These are phyloP conservation scores for Alcis repandata DNA, from an alignment of 2,888 invertebrate genomes.

Conservation along the genomic window DNA sequence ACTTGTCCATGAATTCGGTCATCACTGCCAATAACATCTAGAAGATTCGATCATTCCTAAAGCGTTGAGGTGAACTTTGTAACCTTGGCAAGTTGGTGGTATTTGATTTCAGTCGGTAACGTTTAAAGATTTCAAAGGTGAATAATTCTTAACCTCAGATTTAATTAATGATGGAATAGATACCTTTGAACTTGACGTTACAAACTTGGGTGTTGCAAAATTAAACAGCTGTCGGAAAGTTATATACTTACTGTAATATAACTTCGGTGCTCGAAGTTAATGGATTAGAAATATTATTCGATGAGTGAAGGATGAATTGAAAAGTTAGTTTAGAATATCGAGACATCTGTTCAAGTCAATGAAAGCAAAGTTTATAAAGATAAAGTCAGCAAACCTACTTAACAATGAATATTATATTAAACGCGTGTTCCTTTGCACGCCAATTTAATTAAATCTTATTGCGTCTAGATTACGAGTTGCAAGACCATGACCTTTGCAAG, in stretches of 20 bases:
- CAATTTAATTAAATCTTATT: background rate
- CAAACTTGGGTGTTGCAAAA: constrained; percentile 14
- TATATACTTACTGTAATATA: background rate
- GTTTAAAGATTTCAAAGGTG: background rate
- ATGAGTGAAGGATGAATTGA: background rate
- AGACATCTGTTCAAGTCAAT: background rate
- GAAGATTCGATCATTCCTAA: constrained; percentile 10
- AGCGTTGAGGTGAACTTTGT: constrained; percentile 2
- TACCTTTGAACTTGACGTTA: constrained; percentile 16
- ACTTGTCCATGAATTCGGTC: constrained; percentile 16
- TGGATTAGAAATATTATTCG: constrained; percentile 16
- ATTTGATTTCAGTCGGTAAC: background rate
- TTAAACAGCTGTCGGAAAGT: constrained; percentile 23
- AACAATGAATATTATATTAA: background rate
- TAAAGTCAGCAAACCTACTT: too few species aligned
- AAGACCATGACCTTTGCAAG: constrained; percentile 20
- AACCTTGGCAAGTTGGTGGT: constrained; percentile 10
- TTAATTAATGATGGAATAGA: constrained; percentile 11
- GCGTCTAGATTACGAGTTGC: background rate
- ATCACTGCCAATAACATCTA: constrained; percentile 27
- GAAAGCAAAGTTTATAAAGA: background rate
- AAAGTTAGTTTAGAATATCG: background rate
- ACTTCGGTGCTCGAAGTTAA: constrained; percentile 4
- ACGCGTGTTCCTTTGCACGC: background rate
- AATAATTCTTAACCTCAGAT: constrained; percentile 10